Percentiles rank a stretch among this genome's conserved stretches.
Conservation (phyloP, 2,113 vertebrate species). For the Brevimyrus niger region DNA sequence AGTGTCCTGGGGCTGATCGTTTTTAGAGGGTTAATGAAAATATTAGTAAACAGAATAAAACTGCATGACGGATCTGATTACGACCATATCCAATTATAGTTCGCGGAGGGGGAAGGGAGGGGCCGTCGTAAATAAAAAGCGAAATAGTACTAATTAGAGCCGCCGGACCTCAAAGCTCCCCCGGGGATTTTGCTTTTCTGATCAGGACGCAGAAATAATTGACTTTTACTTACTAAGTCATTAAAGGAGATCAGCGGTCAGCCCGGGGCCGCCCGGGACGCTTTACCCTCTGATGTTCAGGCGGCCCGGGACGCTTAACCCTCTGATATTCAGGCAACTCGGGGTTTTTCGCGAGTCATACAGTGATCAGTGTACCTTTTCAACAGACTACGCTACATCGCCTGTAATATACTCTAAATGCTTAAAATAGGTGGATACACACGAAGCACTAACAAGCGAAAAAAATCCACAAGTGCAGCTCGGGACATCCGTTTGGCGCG, state of each 20-base stretch:
- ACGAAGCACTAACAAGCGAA: not conserved
- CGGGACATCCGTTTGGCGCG: constrained; percentile 34
- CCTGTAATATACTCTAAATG: not conserved
- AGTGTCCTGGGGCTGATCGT: not conserved
- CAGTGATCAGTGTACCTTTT: not conserved
- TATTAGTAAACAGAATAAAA: not conserved
- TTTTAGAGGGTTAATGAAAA: not conserved
- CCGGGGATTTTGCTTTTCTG: constrained; percentile 50
- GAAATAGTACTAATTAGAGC: constrained; percentile 54
- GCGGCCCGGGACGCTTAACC: constrained; percentile 31
- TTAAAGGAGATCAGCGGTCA: constrained; percentile 56
- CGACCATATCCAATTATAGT: not conserved
- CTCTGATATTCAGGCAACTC: not conserved
- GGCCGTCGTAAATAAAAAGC: constrained; percentile 31
- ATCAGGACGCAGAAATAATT: constrained; percentile 66
- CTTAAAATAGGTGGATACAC: not conserved
- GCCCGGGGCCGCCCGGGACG: constrained; percentile 40
- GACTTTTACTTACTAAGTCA: constrained; percentile 60
- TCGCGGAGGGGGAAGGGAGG: not conserved
- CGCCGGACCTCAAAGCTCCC: constrained; percentile 43
- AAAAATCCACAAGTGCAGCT: not conserved
- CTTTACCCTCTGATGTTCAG: constrained; percentile 16
- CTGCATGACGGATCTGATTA: constrained; percentile 2
- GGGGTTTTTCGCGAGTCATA: not conserved
- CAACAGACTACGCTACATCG: not conserved